phyloP scores from a whole-genome alignment of 2,113 vertebrate genomes.

The Acrocephalus kingi region DNA sequence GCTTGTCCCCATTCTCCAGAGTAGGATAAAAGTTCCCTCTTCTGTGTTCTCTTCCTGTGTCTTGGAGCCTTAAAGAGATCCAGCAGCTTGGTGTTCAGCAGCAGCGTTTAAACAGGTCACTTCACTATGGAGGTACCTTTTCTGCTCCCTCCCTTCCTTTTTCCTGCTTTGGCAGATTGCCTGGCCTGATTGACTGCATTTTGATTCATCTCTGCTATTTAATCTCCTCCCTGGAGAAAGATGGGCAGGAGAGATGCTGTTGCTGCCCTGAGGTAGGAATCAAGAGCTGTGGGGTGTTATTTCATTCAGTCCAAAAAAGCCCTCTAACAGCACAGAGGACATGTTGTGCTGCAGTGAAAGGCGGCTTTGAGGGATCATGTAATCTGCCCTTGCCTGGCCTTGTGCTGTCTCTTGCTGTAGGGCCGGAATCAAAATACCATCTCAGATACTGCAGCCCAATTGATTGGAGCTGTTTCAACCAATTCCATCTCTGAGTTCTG shows the following conservation, averaged over 20 bases:
- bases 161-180: constrained; percentile 39
- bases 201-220: constrained; percentile 19
- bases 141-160: background rate
- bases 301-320: constrained; percentile 51
- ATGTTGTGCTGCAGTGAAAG: constrained; percentile 63
- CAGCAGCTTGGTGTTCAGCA: background rate
- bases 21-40: background rate
- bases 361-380: constrained; percentile 50
- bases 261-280: constrained; percentile 32
- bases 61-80: background rate
- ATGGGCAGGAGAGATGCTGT: constrained; percentile 36
- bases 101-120: background rate
- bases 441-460: background rate
- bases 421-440: constrained; percentile 54
- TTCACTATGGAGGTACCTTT: background rate
- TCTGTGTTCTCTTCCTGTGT: background rate
- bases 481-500: background rate
- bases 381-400: constrained; percentile 50
- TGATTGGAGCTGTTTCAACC: constrained; percentile 16
- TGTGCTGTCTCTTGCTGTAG: constrained; percentile 26
- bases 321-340: constrained; percentile 45
- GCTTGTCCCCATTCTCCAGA: background rate
- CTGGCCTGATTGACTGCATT: constrained; percentile 22
- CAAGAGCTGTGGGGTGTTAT: constrained; percentile 53
- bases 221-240: constrained; percentile 51